Evolutionary conservation across 1,140 invertebrate species (phyloP), one percentile per base, ranked within the genome.

Genomic region (Eriocheir sinensis): DNA sequence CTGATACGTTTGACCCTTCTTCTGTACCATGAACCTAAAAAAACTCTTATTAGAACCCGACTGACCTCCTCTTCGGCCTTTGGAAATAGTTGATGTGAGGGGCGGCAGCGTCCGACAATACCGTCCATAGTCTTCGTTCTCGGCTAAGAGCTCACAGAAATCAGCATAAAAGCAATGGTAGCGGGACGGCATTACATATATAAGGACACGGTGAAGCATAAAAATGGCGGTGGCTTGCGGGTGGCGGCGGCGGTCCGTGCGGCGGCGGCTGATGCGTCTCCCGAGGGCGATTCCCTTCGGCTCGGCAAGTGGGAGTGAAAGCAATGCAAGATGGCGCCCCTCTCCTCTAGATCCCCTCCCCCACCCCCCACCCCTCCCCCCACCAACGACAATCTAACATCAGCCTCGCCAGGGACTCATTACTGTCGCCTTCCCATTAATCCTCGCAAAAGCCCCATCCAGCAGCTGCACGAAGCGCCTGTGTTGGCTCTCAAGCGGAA

Each of bases 181-280:
- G 9, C n/a, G 60, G n/a, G 6, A 72, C n/a, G 12, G 60, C 48
- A 53, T 53, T 72, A 72, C n/a, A 72, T 72, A 72, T 72, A 72
- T 72, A 72, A n/a, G 60, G n/a, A n/a, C 60, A 72, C 60, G n/a
- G 60, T 72, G 60, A n/a, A n/a, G 60, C 60, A 72, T 72, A 72
- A 72, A 72, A 72, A 27, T 72, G 60, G 27, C 21, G 48, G 60
- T 72, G 60, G 21, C 21, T 72, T 72, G 21, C n/a, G 6, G 21
- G 60, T 72, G 60, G n/a, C 21, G 21, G 60, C n/a, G 60, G n/a
- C 21, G 60, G 60, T 72, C 60, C 60, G 60, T 72, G 60, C 27
- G 21, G 60, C 27, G 21, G 60, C 60, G 60, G 4, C 60, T 72
- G 60, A 72, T 72, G 21, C 21, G 60, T 72, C 60, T n/a, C 60